A percentile compares a stretch with the other conserved stretches of the same genome.
These are phyloP conservation scores for Sternarchorhynchus goeldii DNA, from an alignment of 2,797 vertebrate genomes.

Conservation along the genomic window DNA sequence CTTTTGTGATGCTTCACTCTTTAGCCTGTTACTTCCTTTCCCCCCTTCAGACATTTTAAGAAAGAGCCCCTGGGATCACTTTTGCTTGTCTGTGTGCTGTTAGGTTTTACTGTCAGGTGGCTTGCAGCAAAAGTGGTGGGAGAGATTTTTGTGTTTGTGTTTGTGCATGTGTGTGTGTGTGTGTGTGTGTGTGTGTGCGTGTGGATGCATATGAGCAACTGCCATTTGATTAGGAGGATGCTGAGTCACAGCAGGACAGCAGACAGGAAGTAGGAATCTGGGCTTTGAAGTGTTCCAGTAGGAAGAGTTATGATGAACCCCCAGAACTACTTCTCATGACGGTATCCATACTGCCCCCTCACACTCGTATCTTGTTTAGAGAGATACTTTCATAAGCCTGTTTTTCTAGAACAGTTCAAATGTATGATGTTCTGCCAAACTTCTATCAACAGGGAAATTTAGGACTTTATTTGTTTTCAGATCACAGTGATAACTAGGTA, in stretches of 20 bases:
- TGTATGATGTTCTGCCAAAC: slow-evolving; percentile 8
- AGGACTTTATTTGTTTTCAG: neutral
- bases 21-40: slow-evolving; percentile 18
- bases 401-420: slow-evolving; percentile 21
- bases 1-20: slow-evolving; percentile 24
- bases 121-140: slow-evolving; percentile 19
- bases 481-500: neutral
- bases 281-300: slow-evolving; percentile 41
- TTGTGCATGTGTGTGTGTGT: slow-evolving; percentile 16
- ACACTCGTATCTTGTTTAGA: slow-evolving; percentile 39
- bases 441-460: neutral
- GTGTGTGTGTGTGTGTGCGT: slow-evolving; percentile 30
- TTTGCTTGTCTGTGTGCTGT: slow-evolving; percentile 45
- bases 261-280: slow-evolving; percentile 12
- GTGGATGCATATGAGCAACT: neutral
- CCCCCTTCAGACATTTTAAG: slow-evolving; percentile 11
- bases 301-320: slow-evolving; percentile 33
- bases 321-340: neutral
- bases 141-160: slow-evolving; percentile 13
- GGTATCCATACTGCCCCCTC: slow-evolving; percentile 1
- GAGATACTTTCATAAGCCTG: slow-evolving; percentile 19
- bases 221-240: slow-evolving; percentile 64
- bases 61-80: slow-evolving; percentile 31
- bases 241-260: slow-evolving; percentile 65
- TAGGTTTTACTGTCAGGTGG: slow-evolving; percentile 38